Conservation (phyloP, 92 coral and sea anemone species). For the Anthopleura xanthogrammica region DNA sequence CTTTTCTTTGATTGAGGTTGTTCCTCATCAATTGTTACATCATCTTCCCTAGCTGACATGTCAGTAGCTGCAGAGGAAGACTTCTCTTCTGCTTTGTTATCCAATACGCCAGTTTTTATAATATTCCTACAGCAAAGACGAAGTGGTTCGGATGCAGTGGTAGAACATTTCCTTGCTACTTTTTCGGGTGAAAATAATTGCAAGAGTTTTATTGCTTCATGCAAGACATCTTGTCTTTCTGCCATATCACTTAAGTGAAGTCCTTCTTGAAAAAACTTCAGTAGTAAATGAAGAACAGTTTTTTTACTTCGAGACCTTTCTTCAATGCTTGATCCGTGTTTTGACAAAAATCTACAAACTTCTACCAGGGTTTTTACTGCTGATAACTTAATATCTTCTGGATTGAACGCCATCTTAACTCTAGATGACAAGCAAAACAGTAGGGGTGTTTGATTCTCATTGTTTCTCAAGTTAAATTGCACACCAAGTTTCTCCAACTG, state of each 20-base stretch:
- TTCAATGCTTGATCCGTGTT: not conserved
- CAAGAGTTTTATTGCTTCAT: not conserved
- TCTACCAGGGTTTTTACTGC: not conserved
- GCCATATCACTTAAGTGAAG: too few species aligned
- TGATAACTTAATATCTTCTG: too few species aligned
- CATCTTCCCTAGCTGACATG: too few species aligned
- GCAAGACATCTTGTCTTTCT: not conserved
- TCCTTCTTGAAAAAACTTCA: not conserved
- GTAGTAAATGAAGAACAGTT: conserved; percentile 5
- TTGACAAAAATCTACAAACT: not conserved
- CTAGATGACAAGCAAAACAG: not conserved
- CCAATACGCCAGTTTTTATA: not conserved
- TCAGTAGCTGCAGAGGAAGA: too few species aligned
- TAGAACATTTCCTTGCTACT: too few species aligned
- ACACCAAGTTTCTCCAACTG: not conserved
- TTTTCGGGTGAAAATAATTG: not conserved
- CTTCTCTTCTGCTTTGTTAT: too few species aligned
- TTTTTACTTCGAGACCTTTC: not conserved
- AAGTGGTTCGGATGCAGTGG: not conserved
- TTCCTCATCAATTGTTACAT: too few species aligned
- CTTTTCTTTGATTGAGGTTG: too few species aligned
- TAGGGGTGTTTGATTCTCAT: not conserved
- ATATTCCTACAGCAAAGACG: not conserved
- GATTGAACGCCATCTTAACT: too few species aligned
- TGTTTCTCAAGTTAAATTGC: not conserved